A percentile compares a stretch with the other conserved stretches of the same genome.
phyloP scores from a whole-genome alignment of 2,888 invertebrate species.

The Polylopha cassiicola region DNA sequence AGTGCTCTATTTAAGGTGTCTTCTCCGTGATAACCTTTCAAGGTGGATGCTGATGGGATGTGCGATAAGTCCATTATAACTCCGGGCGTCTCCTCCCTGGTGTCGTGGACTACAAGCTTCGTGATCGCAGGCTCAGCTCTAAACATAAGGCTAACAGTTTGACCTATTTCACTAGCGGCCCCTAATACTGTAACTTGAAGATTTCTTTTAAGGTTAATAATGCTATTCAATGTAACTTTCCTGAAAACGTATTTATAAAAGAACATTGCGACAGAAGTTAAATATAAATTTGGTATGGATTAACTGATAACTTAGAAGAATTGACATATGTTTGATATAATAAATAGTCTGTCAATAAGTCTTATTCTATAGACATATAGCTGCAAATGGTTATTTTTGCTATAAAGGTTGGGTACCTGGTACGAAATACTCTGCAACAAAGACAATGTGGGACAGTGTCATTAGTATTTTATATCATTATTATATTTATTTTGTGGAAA shows the following conservation, averaged over 20 bases:
- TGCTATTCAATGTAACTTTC: constrained; percentile 23
- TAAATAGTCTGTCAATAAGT: too few species aligned
- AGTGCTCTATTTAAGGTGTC: constrained; percentile 53
- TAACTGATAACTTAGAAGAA: constrained; percentile 2
- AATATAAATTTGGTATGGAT: constrained; percentile 1
- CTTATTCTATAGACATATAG: too few species aligned
- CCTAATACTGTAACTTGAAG: constrained; percentile 60
- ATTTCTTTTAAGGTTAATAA: constrained; percentile 26
- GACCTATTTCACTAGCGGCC: constrained; percentile 69
- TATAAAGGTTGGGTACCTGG: too few species aligned
- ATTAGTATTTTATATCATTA: too few species aligned
- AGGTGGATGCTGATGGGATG: constrained; percentile 50
- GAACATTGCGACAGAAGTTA: constrained; percentile 23
- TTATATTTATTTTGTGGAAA: too few species aligned
- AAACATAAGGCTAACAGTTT: constrained; percentile 74
- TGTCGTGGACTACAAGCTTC: constrained; percentile 78
- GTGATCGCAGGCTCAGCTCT: constrained; percentile 77
- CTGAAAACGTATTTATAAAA: constrained; percentile 17
- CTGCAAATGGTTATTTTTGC: too few species aligned
- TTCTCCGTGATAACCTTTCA: constrained; percentile 49
- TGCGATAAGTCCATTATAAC: constrained; percentile 66
- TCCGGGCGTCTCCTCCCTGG: constrained; percentile 49
- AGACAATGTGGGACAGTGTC: too few species aligned
- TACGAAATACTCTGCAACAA: too few species aligned
- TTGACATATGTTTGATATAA: too few species aligned